Percentiles rank a stretch among this genome's conserved stretches.
Evolutionary conservation across 2,888 invertebrate genomes (phyloP).

Genomic region (Odontothrips loti): DNA sequence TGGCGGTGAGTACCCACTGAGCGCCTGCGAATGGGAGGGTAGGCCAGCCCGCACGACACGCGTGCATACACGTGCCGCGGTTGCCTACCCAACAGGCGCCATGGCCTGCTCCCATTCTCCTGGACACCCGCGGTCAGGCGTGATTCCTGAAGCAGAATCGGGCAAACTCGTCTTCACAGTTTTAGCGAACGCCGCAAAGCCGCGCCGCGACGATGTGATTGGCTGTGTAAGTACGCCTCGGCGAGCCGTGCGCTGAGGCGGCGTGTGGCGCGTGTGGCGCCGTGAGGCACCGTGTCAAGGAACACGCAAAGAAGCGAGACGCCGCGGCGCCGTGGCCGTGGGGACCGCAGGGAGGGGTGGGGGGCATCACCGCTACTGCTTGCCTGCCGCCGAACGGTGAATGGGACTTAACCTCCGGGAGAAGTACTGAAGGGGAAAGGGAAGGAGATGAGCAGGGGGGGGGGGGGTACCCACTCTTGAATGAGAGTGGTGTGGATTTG

Average conservation of each 20-base stretch:
- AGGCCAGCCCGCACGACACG: no score
- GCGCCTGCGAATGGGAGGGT: no score
- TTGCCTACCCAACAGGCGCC: no score
- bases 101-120: no score
- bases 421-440: background rate
- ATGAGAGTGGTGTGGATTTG: background rate
- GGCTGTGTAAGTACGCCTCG: background rate
- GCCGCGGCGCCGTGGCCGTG: background rate
- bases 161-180: no score
- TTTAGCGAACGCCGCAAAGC: no score
- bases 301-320: background rate
- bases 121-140: no score
- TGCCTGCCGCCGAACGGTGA: background rate
- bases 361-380: background rate
- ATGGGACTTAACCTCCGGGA: conserved; percentile 1
- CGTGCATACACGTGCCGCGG: no score
- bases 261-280: no score
- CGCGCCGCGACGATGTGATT: background rate
- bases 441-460: background rate
- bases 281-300: background rate
- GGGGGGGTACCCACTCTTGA: background rate
- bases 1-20: background rate
- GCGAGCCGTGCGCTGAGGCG: background rate
- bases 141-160: no score
- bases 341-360: background rate